Conservation (phyloP, 1,140 invertebrate genomes). For the Bombus confusus region DNA sequence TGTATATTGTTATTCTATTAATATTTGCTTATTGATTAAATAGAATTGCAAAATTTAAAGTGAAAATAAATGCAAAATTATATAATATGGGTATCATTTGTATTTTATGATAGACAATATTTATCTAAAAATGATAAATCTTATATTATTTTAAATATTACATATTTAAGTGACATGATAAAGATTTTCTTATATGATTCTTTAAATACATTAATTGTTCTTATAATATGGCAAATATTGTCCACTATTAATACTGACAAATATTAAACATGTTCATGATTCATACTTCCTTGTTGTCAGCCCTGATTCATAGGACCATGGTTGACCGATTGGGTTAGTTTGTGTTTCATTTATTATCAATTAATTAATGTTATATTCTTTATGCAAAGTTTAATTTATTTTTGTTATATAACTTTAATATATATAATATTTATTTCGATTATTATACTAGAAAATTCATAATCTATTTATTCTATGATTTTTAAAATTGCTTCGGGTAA, state of each 20-base stretch:
- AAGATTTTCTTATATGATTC: neutral
- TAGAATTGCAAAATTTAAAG: neutral
- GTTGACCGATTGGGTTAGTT: slow-evolving; percentile 84
- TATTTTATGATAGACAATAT: neutral
- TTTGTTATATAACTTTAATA: neutral
- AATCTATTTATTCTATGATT: slow-evolving; percentile 1
- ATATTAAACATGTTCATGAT: slow-evolving; percentile 59
- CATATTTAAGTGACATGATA: neutral
- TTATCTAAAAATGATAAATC: neutral
- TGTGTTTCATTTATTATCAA: slow-evolving; percentile 50
- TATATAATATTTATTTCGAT: neutral
- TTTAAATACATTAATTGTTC: neutral
- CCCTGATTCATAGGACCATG: slow-evolving; percentile 82
- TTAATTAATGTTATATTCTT: slow-evolving; percentile 55
- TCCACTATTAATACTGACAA: slow-evolving; percentile 12
- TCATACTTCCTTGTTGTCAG: slow-evolving; percentile 77
- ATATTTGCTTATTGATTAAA: neutral
- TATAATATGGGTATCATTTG: too few species aligned
- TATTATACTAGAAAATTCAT: neutral
- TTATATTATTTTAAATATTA: neutral
- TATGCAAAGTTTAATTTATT: slow-evolving; percentile 14
- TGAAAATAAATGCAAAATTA: neutral
- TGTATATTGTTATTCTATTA: neutral
- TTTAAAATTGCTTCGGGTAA: slow-evolving; percentile 38
- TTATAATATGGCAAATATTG: neutral